Base-by-base conservation (phyloP, 2,113 vertebrate species). In the Chamaetylas fuelleborni region DNA sequence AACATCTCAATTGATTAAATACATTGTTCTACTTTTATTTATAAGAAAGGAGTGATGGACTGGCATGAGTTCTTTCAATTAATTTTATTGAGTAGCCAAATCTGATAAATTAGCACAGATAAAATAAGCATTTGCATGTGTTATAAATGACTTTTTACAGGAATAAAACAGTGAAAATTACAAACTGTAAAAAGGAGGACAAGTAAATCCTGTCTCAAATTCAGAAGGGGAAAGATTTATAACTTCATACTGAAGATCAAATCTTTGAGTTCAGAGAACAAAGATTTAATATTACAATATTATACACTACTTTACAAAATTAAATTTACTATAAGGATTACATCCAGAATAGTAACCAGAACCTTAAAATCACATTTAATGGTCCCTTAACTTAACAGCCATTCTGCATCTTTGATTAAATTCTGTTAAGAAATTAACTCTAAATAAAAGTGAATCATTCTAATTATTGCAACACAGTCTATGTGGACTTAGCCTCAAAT, bases 271-370 rank as follows among this genome's bases (percentile, higher is more conserved):
- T 95, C 92, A 96, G 96, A 97, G 96, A 97, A 96, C 94, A 96
- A 97, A 96, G 95, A 97, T 97, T 98, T 97, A 96, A 98, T 98
- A 98, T 98, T 98, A 98, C 98, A 98, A 93, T 98, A 98, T 98
- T 95, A 97, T 98, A 98, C 98, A 98, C 98, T 98, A 98, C 98
- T 98, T 98, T 98, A 98, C 98, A 98, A 98, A 98, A 98, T 98
- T 96, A 98, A 98, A 97, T 94, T 96, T 97, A 98, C 97, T 97
- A 45, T 96, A 96, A 98, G 96, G 96, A 97, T 98, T 97, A 97
- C 93, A 97, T 97, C 97, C 93, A 22, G 96, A 94, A 96, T 97
- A 97, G 95, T 96, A 97, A 97, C 97, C 84, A 97, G 96, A 98
- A 98, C 80, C 91, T 97, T 97, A 91, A 97, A 97, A 97, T 98